Evolutionary conservation across 2,888 invertebrate genomes (phyloP), one percentile per base, ranked within the genome.

Genomic region (Phasia obesa): DNA sequence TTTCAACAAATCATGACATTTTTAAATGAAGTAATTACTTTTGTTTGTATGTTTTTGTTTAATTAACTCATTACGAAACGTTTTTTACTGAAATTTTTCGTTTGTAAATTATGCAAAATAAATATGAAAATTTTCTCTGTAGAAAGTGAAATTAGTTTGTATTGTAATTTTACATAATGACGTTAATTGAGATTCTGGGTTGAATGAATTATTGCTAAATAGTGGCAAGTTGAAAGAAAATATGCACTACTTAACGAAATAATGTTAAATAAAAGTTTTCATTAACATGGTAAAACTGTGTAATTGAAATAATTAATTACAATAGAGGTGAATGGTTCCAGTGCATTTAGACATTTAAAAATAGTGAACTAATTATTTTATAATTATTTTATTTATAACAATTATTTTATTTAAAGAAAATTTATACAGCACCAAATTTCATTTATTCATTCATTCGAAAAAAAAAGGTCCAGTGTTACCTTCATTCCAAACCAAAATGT

Each of bases 131-230:
- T 23, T 71, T 55, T 71, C 71, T 65, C 57, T 51, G 15, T 71
- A 65, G 78, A 71, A 78, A 78, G 78, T 78, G 64, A 78, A 78
- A 78, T 78, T 71, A 78, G 21, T 64, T 71, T 49, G 17, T 35
- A 23, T n/a, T 19, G 23, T 35, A 67, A 49, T 21, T 60, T 44
- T 53, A 51, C 60, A 42, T 77, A 47, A 62, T 55, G 6, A 62
- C 69, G 60, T 35, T 77, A 77, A 77, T 62, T 60, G 15, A 25
- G 44, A 77, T 70, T 77, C 77, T 77, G 69, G 23, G 69, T 77
- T 77, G 60, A 78, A 71, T 64, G 65, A 47, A 62, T 51, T 27
- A 15, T 70, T 70, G 62, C 17, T 60, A 53, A 70, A 62, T 62
- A n/a, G n/a, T n/a, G 27, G 51, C 5, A 17, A 47, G 23, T 70